Conservation (phyloP, 2,797 vertebrate genomes). For the Acanthurus tractus region DNA sequence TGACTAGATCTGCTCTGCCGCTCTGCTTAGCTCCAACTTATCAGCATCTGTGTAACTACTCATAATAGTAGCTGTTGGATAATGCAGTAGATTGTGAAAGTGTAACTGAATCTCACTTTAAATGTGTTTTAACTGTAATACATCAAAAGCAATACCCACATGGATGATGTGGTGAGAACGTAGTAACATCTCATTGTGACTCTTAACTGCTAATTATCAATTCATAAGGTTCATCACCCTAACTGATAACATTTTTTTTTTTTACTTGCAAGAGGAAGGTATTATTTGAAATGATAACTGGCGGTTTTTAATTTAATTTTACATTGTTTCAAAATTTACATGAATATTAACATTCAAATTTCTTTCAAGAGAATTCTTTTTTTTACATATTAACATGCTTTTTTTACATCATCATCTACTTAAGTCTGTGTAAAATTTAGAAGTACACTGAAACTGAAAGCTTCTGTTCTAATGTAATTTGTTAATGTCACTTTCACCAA, state of each 20-base stretch:
- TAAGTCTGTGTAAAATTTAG: slow-evolving; percentile 6
- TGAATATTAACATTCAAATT: background rate
- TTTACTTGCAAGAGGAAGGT: slow-evolving; percentile 7
- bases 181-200: slow-evolving; percentile 26
- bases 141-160: slow-evolving; percentile 24
- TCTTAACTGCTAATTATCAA: slow-evolving; percentile 33
- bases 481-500: slow-evolving; percentile 20
- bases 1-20: slow-evolving; percentile 6
- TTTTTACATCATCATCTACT: slow-evolving; percentile 35
- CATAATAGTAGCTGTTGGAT: slow-evolving; percentile 39
- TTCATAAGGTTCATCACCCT: slow-evolving; percentile 20
- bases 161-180: slow-evolving; percentile 9
- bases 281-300: slow-evolving; percentile 3
- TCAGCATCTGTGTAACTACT: slow-evolving; percentile 32
- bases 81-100: slow-evolving; percentile 30
- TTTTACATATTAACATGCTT: slow-evolving; percentile 18
- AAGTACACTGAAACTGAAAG: slow-evolving; percentile 24
- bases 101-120: slow-evolving; percentile 26
- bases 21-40: slow-evolving; percentile 14
- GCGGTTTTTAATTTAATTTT: background rate
- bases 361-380: slow-evolving; percentile 19
- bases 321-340: background rate
- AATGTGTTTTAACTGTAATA: background rate
- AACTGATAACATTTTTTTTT: slow-evolving; percentile 25
- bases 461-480: slow-evolving; percentile 20